Percentiles rank a stretch among this genome's conserved stretches.
Conservation (phyloP, 1,140 invertebrate genomes). For the Subanguina moxae region DNA sequence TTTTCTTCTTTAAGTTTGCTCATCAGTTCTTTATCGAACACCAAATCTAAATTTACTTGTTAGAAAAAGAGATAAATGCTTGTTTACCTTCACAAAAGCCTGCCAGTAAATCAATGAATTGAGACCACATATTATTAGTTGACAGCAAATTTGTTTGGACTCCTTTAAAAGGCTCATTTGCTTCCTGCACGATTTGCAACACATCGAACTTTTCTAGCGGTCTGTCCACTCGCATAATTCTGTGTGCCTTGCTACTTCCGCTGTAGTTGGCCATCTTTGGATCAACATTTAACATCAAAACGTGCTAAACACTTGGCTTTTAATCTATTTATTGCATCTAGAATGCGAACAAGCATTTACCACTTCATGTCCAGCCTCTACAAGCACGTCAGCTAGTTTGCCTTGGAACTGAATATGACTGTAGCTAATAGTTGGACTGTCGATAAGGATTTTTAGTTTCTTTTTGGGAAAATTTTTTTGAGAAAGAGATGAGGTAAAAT, state of each 20-base stretch:
- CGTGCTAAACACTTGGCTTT: not conserved
- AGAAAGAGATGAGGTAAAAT: too few species aligned
- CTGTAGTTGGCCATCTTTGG: not conserved
- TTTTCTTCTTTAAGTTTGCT: not conserved
- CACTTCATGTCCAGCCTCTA: constrained; percentile 43
- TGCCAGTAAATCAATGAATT: not conserved
- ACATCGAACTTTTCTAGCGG: not conserved
- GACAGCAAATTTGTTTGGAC: not conserved
- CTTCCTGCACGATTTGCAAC: not conserved
- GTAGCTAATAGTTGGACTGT: constrained; percentile 25
- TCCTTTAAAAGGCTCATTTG: not conserved
- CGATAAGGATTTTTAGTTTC: constrained; percentile 29
- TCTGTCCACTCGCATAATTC: not conserved
- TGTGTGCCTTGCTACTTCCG: constrained; percentile 6
- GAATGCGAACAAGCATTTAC: constrained; percentile 5
- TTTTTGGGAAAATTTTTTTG: not conserved
- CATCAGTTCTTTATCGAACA: constrained; percentile 12
- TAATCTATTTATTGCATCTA: too few species aligned
- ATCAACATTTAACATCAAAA: constrained; percentile 1
- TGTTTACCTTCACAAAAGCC: not conserved
- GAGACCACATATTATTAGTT: not conserved
- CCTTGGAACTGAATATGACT: constrained; percentile 40
- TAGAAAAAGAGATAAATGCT: not conserved
- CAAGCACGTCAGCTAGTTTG: constrained; percentile 36
- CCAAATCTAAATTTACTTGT: not conserved